Percentiles rank a stretch among this genome's conserved stretches.
Evolutionary conservation across 2,888 invertebrate species (phyloP).

Genomic region (Coenonympha arcania): DNA sequence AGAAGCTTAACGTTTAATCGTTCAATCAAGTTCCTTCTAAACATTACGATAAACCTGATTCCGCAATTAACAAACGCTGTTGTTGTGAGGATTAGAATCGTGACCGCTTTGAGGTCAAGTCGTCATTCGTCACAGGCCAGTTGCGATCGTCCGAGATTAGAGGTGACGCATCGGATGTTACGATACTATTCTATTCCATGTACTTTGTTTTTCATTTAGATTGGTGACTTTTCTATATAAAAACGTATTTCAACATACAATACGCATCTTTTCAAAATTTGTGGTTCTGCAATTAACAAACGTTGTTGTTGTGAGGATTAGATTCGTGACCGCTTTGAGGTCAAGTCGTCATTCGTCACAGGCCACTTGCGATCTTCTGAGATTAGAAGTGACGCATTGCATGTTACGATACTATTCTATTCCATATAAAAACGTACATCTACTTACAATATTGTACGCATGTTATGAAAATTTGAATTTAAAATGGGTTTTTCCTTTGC

Average conservation of each 20-base stretch:
- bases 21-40: slow-evolving; percentile 4
- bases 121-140: slow-evolving; percentile 5
- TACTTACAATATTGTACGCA: too few species aligned
- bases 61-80: slow-evolving; percentile 6
- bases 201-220: too few species aligned
- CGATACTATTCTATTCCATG: too few species aligned
- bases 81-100: slow-evolving; percentile 1
- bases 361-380: slow-evolving; percentile 40
- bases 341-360: slow-evolving; percentile 11
- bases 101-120: slow-evolving; percentile 9
- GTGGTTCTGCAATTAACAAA: too few species aligned
- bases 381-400: slow-evolving; percentile 57
- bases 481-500: too few species aligned
- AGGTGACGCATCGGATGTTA: slow-evolving; percentile 44
- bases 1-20: neutral
- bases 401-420: too few species aligned
- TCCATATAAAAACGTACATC: too few species aligned
- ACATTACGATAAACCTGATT: neutral
- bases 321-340: slow-evolving; percentile 5
- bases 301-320: neutral
- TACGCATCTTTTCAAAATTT: too few species aligned
- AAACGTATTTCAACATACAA: too few species aligned
- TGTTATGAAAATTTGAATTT: too few species aligned
- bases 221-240: too few species aligned
- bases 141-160: slow-evolving; percentile 55